These are phyloP conservation scores for Sorex fumeus DNA, from an alignment of 2,113 vertebrate genomes.

Conservation along the genomic window DNA sequence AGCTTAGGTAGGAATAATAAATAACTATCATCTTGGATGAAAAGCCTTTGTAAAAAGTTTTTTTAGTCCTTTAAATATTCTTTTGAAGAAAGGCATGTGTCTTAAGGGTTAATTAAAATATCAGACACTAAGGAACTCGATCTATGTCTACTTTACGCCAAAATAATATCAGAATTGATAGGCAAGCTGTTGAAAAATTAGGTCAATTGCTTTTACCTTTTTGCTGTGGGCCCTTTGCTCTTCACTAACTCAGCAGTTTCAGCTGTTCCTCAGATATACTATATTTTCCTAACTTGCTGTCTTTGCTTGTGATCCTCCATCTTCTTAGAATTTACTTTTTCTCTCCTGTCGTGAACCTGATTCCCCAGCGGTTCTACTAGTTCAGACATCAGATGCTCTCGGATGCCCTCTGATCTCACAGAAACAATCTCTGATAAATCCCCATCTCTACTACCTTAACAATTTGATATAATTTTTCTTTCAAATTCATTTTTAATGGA, in stretches of 20 bases:
- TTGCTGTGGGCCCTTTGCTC: neutral
- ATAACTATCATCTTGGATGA: slow-evolving; percentile 79
- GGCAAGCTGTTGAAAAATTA: slow-evolving; percentile 26
- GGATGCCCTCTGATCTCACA: slow-evolving; percentile 5
- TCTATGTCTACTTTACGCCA: neutral
- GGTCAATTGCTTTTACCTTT: slow-evolving; percentile 36
- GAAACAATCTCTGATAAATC: neutral
- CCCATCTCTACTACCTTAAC: neutral
- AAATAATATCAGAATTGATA: slow-evolving; percentile 43
- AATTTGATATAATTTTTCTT: slow-evolving; percentile 25
- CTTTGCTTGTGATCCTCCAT: neutral
- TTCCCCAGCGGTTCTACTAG: neutral
- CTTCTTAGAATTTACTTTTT: neutral
- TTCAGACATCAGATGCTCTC: neutral
- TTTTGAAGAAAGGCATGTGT: slow-evolving; percentile 76
- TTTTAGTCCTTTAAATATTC: slow-evolving; percentile 77
- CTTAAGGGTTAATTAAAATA: slow-evolving; percentile 75
- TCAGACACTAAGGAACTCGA: slow-evolving; percentile 5
- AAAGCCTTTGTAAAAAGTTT: slow-evolving; percentile 76
- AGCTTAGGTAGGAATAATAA: slow-evolving; percentile 82
- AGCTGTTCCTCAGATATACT: neutral
- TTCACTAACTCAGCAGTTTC: neutral
- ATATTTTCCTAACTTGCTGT: neutral
- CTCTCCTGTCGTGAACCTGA: neutral
- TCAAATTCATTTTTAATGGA: neutral